Percentiles rank a stretch among this genome's conserved stretches.
Conservation (phyloP, 2,113 vertebrate genomes). For the Proterorhinus semilunaris region DNA sequence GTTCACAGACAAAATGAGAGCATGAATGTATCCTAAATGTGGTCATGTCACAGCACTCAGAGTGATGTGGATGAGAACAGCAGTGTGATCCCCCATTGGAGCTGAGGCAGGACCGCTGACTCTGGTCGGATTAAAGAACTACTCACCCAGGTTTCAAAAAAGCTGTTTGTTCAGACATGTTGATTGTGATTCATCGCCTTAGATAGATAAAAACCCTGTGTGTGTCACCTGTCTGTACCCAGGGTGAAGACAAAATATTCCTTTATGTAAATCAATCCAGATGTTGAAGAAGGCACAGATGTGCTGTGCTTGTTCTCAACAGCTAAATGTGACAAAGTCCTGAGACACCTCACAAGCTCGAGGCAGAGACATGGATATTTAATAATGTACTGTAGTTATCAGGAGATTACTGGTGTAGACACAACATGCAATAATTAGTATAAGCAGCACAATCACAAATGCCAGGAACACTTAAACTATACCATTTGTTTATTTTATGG, state of each 20-base stretch:
- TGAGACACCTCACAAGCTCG: slow-evolving; percentile 7
- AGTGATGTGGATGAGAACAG: slow-evolving; percentile 9
- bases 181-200: too few species aligned
- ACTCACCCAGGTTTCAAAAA: too few species aligned
- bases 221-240: too few species aligned
- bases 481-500: neutral
- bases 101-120: neutral
- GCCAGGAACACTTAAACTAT: neutral
- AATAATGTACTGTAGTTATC: slow-evolving; percentile 33
- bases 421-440: slow-evolving; percentile 10
- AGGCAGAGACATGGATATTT: slow-evolving; percentile 9
- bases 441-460: slow-evolving; percentile 11
- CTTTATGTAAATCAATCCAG: slow-evolving; percentile 77
- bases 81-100: neutral
- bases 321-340: slow-evolving; percentile 59
- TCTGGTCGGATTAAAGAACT: neutral
- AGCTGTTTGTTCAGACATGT: too few species aligned
- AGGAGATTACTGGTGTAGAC: slow-evolving; percentile 2
- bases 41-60: too few species aligned
- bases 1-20: too few species aligned
- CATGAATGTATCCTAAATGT: too few species aligned
- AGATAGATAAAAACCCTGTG: too few species aligned
- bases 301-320: slow-evolving; percentile 64
- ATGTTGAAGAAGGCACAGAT: slow-evolving; percentile 77
- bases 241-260: slow-evolving; percentile 75